phyloP scores from a whole-genome alignment of 1,140 invertebrate genomes.

The Homarus americanus region DNA sequence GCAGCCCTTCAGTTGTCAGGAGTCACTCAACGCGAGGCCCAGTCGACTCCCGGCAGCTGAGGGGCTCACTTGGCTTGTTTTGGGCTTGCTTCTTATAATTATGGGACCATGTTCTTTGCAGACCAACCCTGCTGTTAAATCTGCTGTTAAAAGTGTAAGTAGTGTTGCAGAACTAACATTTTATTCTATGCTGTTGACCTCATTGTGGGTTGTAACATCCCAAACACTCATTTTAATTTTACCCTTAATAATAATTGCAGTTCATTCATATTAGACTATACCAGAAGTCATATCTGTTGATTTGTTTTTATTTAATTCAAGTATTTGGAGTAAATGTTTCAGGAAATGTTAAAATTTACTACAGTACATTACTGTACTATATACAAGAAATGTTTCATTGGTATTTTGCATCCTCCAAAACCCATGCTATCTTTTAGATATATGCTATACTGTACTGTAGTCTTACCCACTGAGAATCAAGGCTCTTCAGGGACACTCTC shows the following conservation, averaged over 20 bases:
- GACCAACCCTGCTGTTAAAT: conserved; percentile 90
- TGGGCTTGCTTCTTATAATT: conserved; percentile 38
- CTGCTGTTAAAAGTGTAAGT: conserved; percentile 88
- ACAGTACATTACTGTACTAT: no score
- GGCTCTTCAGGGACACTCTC: no score
- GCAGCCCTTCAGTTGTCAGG: conserved; percentile 75
- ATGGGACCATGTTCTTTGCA: conserved; percentile 79
- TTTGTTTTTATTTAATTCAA: not conserved
- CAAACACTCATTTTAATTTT: not conserved
- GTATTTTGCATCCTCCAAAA: no score
- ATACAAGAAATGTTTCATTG: no score
- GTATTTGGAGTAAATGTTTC: not conserved
- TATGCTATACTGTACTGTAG: not conserved
- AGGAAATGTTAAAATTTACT: no score
- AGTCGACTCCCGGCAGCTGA: not conserved
- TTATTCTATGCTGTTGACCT: not conserved
- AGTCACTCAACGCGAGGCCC: conserved; percentile 49
- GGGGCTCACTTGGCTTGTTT: conserved; percentile 22
- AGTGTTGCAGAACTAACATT: conserved; percentile 18
- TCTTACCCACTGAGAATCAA: no score
- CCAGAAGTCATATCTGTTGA: no score
- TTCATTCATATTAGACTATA: no score
- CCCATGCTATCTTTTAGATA: no score
- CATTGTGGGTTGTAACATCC: not conserved
- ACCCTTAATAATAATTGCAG: no score